Evolutionary conservation across 2,797 vertebrate species (phyloP), one percentile per base, ranked within the genome.

Genomic region (Echiichthys vipera): DNA sequence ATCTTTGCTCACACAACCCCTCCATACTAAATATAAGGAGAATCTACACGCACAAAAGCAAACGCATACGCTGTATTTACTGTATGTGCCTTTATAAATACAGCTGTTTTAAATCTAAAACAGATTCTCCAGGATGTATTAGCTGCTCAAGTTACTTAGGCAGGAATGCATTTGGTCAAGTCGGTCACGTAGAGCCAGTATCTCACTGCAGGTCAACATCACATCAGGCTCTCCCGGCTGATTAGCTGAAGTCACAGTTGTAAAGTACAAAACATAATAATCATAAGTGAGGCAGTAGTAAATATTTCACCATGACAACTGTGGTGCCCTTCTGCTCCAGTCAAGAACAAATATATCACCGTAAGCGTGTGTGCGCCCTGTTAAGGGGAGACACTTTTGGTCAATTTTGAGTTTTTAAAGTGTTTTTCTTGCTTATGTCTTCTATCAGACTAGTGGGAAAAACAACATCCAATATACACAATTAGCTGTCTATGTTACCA

Each of bases 261-360:
- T 17, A 12, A 34, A 12, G 2, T 5, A n/a, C n/a, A 34, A 25
- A 20, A 17, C 15, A 59, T 45, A 4, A 43, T 34, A 13, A 42
- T 0, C 4, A n/a, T 30, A 29, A 69, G 10, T 7, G 3, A 57
- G 29, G 9, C 54, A 58, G 14, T 18, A 8, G 32, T 34, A 17
- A 17, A 58, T 15, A 42, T 30, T 50, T 70, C 20, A 50, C 25
- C 1, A 2, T 57, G 15, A 58, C 22, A 57, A 39, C 39, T 8
- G 13, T 17, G 24, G 2, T 5, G 2, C 18, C 12, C 3, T 14
- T 18, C 22, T 12, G 40, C 22, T n/a, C 17, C 17, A 5, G 24
- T 14, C 42, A 42, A n/a, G 46, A 70, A 51, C 37, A 49, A 47
- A 68, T 29, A 59, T 22, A 3, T 30, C 32, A 24, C 45, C 25